These are phyloP conservation scores for Thecophora atra DNA, from an alignment of 2,888 invertebrate genomes.

Conservation along the genomic window DNA sequence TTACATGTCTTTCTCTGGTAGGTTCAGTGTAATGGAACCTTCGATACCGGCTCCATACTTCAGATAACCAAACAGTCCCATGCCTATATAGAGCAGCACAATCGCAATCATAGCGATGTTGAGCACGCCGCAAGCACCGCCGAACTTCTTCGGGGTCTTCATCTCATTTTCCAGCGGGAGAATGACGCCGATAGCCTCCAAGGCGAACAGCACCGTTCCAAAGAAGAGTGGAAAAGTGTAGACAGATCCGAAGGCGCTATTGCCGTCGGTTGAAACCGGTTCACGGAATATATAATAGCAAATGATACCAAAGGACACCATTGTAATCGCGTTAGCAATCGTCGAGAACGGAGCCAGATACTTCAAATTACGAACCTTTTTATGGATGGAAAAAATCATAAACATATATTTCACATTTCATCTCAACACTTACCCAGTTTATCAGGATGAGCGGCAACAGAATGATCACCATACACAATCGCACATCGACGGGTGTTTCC, in stretches of 20 bases:
- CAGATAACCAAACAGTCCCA: slow-evolving; percentile 92
- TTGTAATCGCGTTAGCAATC: slow-evolving; percentile 85
- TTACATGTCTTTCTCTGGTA: slow-evolving; percentile 76
- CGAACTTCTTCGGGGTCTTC: slow-evolving; percentile 85
- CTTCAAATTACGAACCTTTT: slow-evolving; percentile 77
- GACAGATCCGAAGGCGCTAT: slow-evolving; percentile 73
- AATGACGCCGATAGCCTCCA: slow-evolving; percentile 70
- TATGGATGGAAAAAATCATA: no score
- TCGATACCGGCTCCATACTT: slow-evolving; percentile 77
- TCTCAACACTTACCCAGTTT: slow-evolving; percentile 77
- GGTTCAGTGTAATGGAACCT: slow-evolving; percentile 88
- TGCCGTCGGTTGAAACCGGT: slow-evolving; percentile 72
- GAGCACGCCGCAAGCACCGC: slow-evolving; percentile 82
- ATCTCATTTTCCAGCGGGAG: slow-evolving; percentile 89
- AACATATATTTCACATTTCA: background rate
- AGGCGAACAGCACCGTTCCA: slow-evolving; percentile 93
- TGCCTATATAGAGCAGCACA: slow-evolving; percentile 82
- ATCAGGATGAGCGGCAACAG: slow-evolving; percentile 80
- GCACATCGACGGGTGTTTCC: slow-evolving; percentile 68
- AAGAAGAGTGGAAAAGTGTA: slow-evolving; percentile 89
- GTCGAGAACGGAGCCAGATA: slow-evolving; percentile 90
- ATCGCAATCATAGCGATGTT: slow-evolving; percentile 86
- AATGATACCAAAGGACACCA: slow-evolving; percentile 84
- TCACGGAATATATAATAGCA: slow-evolving; percentile 85
- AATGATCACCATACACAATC: slow-evolving; percentile 77